A percentile compares a stretch with the other conserved stretches of the same genome.
Evolutionary conservation across 2,888 invertebrate genomes (phyloP).

Genomic region (Oeneis ivallda): DNA sequence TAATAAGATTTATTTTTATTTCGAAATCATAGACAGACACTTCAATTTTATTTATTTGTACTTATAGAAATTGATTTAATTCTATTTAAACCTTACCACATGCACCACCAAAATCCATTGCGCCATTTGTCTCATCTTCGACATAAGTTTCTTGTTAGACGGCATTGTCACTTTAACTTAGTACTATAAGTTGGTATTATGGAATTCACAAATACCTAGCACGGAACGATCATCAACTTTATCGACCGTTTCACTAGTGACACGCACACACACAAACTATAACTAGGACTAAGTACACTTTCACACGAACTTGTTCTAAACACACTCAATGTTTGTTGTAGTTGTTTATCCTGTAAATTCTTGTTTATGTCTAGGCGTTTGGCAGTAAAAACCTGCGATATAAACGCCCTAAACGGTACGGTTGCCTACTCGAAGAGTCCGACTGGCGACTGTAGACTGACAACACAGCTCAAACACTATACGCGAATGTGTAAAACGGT

Average conservation of each 20-base stretch:
- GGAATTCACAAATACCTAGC: constrained; percentile 76
- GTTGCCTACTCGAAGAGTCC: constrained; percentile 72
- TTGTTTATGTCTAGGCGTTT: constrained; percentile 63
- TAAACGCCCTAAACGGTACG: constrained; percentile 71
- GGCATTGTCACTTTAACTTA: constrained; percentile 63
- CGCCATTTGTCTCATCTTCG: constrained; percentile 72
- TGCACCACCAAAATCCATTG: constrained; percentile 76
- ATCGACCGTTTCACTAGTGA: constrained; percentile 77
- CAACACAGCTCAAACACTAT: constrained; percentile 80
- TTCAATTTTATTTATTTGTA: no score
- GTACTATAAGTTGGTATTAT: constrained; percentile 49
- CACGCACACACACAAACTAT: constrained; percentile 71
- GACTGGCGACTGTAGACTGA: constrained; percentile 79
- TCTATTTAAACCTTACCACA: constrained; percentile 63
- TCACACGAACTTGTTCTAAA: constrained; percentile 69
- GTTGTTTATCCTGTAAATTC: constrained; percentile 57
- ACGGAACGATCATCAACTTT: constrained; percentile 66
- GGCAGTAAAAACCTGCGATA: constrained; percentile 73
- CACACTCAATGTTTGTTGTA: constrained; percentile 54
- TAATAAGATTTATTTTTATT: no score
- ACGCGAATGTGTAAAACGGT: constrained; percentile 82
- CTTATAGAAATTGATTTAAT: not conserved
- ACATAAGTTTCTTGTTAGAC: constrained; percentile 73
- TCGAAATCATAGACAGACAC: no score
- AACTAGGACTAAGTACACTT: constrained; percentile 71